Evolutionary conservation across 2,113 vertebrate species (phyloP).

Genomic region (Trochalopteron elliotii): DNA sequence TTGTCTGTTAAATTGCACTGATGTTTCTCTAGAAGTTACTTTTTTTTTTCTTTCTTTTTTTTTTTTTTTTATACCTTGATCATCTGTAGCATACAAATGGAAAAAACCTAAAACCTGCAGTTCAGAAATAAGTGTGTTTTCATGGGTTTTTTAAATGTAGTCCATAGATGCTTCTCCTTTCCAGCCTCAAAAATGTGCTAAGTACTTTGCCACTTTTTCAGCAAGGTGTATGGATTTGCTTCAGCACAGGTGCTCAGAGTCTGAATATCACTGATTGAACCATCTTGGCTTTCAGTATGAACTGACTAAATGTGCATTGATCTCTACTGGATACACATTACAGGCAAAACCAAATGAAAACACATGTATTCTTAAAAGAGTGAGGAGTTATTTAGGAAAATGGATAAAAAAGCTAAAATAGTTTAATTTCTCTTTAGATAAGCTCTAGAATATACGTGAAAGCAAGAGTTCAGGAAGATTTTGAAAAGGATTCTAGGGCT

Average conservation of each 20-base stretch:
- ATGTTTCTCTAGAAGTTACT: not conserved
- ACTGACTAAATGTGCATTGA: not conserved
- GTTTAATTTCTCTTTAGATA: not conserved
- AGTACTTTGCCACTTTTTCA: not conserved
- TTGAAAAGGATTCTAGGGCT: not conserved
- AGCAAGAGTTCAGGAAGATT: not conserved
- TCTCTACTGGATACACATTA: not conserved
- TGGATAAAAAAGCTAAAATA: not conserved
- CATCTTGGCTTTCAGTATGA: not conserved
- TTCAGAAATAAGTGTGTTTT: not conserved
- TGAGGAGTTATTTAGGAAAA: not conserved
- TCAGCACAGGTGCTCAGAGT: not conserved
- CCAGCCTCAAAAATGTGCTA: not conserved
- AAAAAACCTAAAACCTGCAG: not conserved
- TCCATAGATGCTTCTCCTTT: not conserved
- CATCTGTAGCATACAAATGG: not conserved
- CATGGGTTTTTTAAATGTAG: not conserved
- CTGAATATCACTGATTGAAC: not conserved
- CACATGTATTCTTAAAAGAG: not conserved
- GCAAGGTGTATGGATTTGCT: not conserved
- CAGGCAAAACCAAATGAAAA: not conserved
- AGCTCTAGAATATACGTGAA: not conserved
- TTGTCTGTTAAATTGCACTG: not conserved
- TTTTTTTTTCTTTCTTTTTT: too few relatives aligned
- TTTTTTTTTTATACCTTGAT: not conserved